A percentile compares a stretch with the other conserved stretches of the same genome.
These are phyloP conservation scores for Formicarius rufipectus DNA, from an alignment of 2,113 vertebrate species.

Conservation along the genomic window DNA sequence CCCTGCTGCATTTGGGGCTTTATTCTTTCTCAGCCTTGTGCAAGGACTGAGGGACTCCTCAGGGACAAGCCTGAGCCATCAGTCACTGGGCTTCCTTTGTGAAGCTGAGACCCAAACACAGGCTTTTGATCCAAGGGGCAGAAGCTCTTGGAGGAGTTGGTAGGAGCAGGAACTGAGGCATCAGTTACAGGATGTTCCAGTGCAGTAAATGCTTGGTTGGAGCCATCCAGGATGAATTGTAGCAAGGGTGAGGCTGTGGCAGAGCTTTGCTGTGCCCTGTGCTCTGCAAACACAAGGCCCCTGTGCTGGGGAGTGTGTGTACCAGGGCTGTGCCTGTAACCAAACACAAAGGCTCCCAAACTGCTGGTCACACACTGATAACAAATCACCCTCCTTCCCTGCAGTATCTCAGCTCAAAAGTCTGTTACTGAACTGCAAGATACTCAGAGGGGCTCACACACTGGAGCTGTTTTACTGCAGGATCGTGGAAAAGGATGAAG, in stretches of 20 bases:
- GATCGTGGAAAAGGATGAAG: not conserved
- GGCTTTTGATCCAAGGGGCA: not conserved
- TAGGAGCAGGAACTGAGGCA: not conserved
- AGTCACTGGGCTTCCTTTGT: not conserved
- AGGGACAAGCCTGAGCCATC: not conserved
- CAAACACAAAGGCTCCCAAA: not conserved
- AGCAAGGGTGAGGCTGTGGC: not conserved
- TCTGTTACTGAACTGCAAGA: not conserved
- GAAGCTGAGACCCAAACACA: conserved; percentile 28
- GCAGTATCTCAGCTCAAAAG: not conserved
- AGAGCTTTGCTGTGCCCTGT: not conserved
- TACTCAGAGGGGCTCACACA: not conserved
- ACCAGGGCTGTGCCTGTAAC: not conserved
- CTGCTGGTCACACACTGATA: not conserved
- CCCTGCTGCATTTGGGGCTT: not conserved
- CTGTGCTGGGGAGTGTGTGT: not conserved
- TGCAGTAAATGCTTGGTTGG: not conserved
- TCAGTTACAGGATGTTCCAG: not conserved
- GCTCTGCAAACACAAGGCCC: not conserved
- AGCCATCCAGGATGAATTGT: not conserved
- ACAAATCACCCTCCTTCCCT: not conserved
- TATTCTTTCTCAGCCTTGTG: not conserved
- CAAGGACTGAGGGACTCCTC: not conserved
- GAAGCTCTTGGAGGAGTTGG: not conserved
- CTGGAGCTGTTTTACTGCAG: not conserved